Evolutionary conservation across 2,888 invertebrate genomes (phyloP), one percentile per base, ranked within the genome.

Genomic region (Cryptus armator): DNA sequence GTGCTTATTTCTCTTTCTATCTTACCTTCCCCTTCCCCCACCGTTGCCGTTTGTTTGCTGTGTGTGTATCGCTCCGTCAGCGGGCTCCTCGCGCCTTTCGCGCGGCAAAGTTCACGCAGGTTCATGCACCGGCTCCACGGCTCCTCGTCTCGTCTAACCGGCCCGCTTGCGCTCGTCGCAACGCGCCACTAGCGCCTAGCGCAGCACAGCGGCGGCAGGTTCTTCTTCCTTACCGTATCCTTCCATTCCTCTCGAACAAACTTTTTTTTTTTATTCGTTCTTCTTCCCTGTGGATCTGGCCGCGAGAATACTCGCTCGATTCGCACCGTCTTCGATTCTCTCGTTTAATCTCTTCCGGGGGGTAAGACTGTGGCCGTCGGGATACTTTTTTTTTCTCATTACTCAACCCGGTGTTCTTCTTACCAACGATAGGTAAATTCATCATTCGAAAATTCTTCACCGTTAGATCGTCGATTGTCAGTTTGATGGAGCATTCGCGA

Each of bases 31-130:
- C 46, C 43, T 29, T 19, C 68, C 56, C 3, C 70, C 64, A 46
- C 66, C 44, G 59, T 44, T n/a, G 48, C 37, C 37, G 37, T 56
- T 66, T 62, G 66, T 62, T 75, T 62, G 24, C 37, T 66, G 53
- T 48, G 16, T 53, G 44, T 67, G 14, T 66, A 16, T 16, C 19
- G 12, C 19, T 29, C 43, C 51, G 51, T 56, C 74, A 19, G 43
- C 71, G 78, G 78, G 62, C 68, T 56, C 51, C 82, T 83, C 77
- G 84, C 84, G 66, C 76, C 79, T 83, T 59, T 72, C 81, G 85
- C 81, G 81, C 84, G 77, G 56, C 56, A 88, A 87, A 88, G 87
- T 88, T 88, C 87, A 88, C 87, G 87, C 87, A 88, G 86, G 87
- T 88, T 88, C 87, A 88, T 87, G 86, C 86, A 86, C 87, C 85